Conservation (phyloP, 2,888 invertebrate genomes). For the Eupithecia subfuscata region DNA sequence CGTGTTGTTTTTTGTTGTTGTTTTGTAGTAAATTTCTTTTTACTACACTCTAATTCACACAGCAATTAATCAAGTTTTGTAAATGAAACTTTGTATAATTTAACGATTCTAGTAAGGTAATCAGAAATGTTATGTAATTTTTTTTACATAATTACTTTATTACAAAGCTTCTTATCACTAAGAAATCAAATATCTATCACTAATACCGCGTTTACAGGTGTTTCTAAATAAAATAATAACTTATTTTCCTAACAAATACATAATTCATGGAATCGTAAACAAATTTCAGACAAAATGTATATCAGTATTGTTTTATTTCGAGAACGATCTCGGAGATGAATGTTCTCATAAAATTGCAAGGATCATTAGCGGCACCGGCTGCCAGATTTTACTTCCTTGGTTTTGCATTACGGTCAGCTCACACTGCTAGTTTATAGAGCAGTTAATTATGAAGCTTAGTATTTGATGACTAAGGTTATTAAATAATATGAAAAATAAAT, state of each 20-base stretch:
- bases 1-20: too few relatives aligned
- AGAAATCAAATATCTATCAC: too few relatives aligned
- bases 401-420: slow-evolving; percentile 9
- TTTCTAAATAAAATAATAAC: neutral
- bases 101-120: neutral
- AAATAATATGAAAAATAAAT: too few relatives aligned
- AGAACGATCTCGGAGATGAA: slow-evolving; percentile 12
- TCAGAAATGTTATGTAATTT: neutral
- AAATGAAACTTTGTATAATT: neutral
- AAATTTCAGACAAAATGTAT: neutral
- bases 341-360: slow-evolving; percentile 23
- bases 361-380: slow-evolving; percentile 23
- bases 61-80: neutral
- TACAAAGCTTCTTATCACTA: too few relatives aligned
- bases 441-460: neutral
- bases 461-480: slow-evolving; percentile 1
- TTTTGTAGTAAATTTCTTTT: too few relatives aligned
- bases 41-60: too few relatives aligned
- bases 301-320: slow-evolving; percentile 11
- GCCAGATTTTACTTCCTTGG: slow-evolving; percentile 16
- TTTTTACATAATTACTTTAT: neutral
- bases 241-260: neutral
- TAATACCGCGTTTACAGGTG: neutral
- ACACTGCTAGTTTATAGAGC: slow-evolving; percentile 1
- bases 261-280: neutral